Evolutionary conservation across 2,113 vertebrate species (phyloP).

Genomic region (Trinectes maculatus): DNA sequence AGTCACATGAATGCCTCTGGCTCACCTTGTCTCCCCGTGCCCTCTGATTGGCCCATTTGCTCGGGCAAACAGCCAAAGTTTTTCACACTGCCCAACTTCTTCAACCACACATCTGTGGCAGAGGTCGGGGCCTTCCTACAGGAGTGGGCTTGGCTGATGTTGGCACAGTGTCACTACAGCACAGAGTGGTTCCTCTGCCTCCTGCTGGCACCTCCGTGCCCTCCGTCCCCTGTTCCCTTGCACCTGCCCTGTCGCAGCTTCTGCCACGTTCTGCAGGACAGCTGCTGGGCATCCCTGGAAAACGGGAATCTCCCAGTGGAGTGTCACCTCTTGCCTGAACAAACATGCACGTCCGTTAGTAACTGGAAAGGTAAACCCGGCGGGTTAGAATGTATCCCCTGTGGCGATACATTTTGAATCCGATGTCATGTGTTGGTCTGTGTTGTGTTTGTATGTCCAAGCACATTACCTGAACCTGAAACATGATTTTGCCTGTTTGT

Average conservation of each 20-base stretch:
- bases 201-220: constrained; percentile 85
- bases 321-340: constrained; percentile 86
- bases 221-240: background rate
- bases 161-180: constrained; percentile 84
- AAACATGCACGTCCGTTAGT: constrained; percentile 83
- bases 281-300: constrained; percentile 85
- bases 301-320: constrained; percentile 83
- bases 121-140: constrained; percentile 78
- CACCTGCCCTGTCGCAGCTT: constrained; percentile 87
- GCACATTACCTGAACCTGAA: background rate
- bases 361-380: constrained; percentile 77
- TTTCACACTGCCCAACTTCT: constrained; percentile 86
- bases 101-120: constrained; percentile 78
- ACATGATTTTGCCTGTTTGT: constrained; percentile 38
- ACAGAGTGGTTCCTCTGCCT: constrained; percentile 91
- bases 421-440: constrained; percentile 26
- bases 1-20: constrained; percentile 27
- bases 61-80: constrained; percentile 58
- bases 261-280: constrained; percentile 87
- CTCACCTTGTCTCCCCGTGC: constrained; percentile 78
- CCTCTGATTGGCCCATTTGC: constrained; percentile 81
- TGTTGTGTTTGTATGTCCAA: constrained; percentile 7
- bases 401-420: constrained; percentile 67
- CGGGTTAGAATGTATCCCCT: constrained; percentile 69
- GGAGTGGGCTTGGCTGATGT: constrained; percentile 86